Evolutionary conservation across 2,113 vertebrate species (phyloP).

Genomic region (Aleadryas rufinucha): DNA sequence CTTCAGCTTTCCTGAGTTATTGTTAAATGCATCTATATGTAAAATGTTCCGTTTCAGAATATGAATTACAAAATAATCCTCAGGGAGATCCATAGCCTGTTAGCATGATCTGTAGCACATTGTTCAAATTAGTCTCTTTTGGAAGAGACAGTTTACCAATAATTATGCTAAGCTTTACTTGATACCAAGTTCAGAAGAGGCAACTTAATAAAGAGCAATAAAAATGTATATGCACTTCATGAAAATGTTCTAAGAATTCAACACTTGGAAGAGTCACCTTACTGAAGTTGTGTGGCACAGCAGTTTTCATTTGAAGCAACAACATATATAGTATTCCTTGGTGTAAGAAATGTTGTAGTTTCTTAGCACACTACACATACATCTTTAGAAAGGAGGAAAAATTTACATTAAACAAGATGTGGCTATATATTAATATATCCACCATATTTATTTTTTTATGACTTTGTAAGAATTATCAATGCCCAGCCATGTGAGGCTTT

Average conservation of each 20-base stretch:
- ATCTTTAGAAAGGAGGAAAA: neutral
- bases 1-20: neutral
- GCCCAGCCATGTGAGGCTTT: neutral
- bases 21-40: neutral
- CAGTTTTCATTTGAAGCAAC: neutral
- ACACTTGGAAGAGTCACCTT: neutral
- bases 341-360: neutral
- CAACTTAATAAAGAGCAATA: neutral
- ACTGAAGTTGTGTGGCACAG: neutral
- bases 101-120: neutral
- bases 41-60: neutral
- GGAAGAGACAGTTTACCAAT: neutral
- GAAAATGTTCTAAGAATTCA: neutral
- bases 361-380: neutral
- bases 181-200: neutral
- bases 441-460: neutral
- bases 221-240: neutral
- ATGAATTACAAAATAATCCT: neutral
- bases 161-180: neutral
- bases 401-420: neutral
- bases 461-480: neutral
- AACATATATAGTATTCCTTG: neutral
- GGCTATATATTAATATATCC: neutral
- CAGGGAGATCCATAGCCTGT: neutral
- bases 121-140: neutral